A percentile compares a stretch with the other conserved stretches of the same genome.
phyloP scores from a whole-genome alignment of 2,113 vertebrate species.

The Menidia beryllina region DNA sequence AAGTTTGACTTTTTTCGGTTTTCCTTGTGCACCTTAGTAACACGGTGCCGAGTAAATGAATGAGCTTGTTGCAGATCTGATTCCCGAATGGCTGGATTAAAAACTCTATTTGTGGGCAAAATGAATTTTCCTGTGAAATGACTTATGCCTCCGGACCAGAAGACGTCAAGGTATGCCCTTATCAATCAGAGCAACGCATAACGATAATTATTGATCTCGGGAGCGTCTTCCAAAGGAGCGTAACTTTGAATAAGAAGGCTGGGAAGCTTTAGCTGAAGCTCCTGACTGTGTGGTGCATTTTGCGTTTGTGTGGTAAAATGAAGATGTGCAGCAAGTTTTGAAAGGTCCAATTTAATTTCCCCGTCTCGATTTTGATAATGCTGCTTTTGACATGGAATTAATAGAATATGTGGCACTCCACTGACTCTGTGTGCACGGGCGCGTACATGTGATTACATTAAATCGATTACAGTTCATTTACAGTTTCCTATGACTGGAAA shows the following conservation, averaged over 20 bases:
- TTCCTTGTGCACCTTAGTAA: conserved; percentile 1
- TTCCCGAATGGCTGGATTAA: conserved; percentile 46
- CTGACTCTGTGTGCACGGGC: neutral
- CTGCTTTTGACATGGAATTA: conserved; percentile 1
- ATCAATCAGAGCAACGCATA: conserved; percentile 9
- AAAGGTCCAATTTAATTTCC: neutral
- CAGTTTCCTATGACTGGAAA: conserved; percentile 4
- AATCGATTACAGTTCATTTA: conserved; percentile 31
- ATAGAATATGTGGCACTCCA: conserved; percentile 2
- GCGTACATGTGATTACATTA: neutral
- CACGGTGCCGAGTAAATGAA: conserved; percentile 18
- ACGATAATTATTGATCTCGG: conserved; percentile 33
- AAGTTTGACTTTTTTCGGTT: conserved; percentile 30
- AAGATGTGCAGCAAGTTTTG: neutral
- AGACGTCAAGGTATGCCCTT: conserved; percentile 66
- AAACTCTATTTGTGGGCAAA: conserved; percentile 38
- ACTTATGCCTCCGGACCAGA: conserved; percentile 37
- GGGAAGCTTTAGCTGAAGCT: neutral
- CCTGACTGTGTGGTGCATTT: conserved; percentile 18
- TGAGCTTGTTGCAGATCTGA: conserved; percentile 18
- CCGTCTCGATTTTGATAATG: neutral
- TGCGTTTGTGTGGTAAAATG: conserved; percentile 15
- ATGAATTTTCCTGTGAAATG: conserved; percentile 66
- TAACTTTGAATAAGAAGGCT: conserved; percentile 23
- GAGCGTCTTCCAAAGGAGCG: neutral